Evolutionary conservation across 2,797 vertebrate genomes (phyloP), one percentile per base, ranked within the genome.

Genomic region (Champsocephalus esox): DNA sequence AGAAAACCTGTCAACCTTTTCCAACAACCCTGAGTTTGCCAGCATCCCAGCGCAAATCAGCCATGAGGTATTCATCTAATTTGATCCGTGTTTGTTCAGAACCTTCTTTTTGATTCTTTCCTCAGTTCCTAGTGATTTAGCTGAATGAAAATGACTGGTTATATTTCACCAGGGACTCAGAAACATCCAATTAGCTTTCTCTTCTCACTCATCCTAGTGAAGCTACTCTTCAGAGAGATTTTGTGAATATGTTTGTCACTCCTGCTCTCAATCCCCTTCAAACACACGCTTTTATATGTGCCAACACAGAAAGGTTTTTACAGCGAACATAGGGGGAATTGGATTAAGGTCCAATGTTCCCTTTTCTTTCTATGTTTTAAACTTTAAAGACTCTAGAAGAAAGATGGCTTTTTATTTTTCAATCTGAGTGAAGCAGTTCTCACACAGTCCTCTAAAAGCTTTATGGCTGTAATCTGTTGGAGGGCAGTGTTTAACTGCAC

Each of bases 31-130:
- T 0, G 98, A 99, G 82, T 99, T 99, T 87, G 98, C 97, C 63
- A 99, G 98, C 85, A 95, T 99, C 79, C 97, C 98, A 0, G 98
- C 98, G 43, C 97, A 99, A 92, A 99, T 99, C 92, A 99, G 98
- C 90, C 91, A 95, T 1, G 98, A 99, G 97, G 98, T 99, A 90
- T 69, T 62, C 24, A 61, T 68, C 60, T 5, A 5, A 65, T 73
- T 57, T 64, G 3, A 73, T 75, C 45, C 56, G 65, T 74, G 14
- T 66, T 84, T 74, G 4, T 80, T 79, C 38, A 46, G 45, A 38
- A 45, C 32, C 2, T 80, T 59, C 14, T 75, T 80, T 79, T 62
- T 52, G 2, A 2, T 46, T 24, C 55, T 44, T 64, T 24, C 17
- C 10, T 12, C 43, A 45, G 54, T 41, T 60, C 4, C 9, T 44